A percentile compares a stretch with the other conserved stretches of the same genome.
Conservation (phyloP, 1,140 invertebrate species). For the Leguminivora glycinivorella region DNA sequence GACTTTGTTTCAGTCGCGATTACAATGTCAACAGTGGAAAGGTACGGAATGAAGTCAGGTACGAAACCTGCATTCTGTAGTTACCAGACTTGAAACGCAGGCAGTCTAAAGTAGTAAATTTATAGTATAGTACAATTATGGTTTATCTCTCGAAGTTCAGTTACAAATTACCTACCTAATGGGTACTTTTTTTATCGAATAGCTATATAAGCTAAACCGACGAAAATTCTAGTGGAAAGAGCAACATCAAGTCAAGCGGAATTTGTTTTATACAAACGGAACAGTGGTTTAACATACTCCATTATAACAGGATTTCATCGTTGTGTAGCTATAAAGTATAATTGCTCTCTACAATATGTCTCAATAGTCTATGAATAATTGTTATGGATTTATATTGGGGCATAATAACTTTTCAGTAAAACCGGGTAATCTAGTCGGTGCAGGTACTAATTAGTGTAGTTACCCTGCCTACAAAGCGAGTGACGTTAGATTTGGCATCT, state of each 20-base stretch:
- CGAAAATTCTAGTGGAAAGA: too few relatives aligned
- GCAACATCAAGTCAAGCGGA: not conserved
- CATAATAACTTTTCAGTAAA: too few relatives aligned
- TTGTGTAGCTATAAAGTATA: not conserved
- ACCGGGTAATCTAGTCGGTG: too few relatives aligned
- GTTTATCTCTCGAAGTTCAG: not conserved
- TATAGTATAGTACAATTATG: not conserved
- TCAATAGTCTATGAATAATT: not conserved
- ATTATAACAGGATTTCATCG: not conserved
- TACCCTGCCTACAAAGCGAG: too few relatives aligned
- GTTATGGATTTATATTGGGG: too few relatives aligned
- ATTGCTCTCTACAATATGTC: not conserved
- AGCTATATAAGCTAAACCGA: too few relatives aligned
- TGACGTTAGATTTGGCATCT: too few relatives aligned
- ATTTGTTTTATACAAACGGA: not conserved
- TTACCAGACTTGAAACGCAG: not conserved
- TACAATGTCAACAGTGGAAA: slow-evolving; percentile 14
- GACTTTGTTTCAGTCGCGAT: slow-evolving; percentile 8
- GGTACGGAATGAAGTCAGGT: not conserved
- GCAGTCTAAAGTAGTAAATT: not conserved
- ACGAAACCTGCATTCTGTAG: not conserved
- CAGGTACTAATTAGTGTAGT: too few relatives aligned
- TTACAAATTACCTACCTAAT: too few relatives aligned
- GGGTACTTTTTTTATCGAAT: too few relatives aligned
- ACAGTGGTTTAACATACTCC: not conserved